Evolutionary conservation across 2,888 invertebrate genomes (phyloP).

Genomic region (Molanna angustata): DNA sequence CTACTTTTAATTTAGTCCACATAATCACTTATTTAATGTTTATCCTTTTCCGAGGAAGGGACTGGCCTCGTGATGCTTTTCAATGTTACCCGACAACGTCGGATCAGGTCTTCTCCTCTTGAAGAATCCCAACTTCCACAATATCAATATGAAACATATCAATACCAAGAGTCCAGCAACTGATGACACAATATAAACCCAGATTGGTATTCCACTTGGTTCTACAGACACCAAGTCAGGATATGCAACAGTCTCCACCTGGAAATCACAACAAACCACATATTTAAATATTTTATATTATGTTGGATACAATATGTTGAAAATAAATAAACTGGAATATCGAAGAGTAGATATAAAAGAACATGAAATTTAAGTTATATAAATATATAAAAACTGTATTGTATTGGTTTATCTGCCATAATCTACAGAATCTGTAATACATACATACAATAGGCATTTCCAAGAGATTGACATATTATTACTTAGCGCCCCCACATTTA

Average conservation of each 20-base stretch:
- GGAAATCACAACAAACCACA: constrained; percentile 33
- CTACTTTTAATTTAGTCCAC: too few relatives aligned
- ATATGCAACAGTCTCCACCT: constrained; percentile 83
- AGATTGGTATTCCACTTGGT: constrained; percentile 73
- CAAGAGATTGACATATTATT: too few relatives aligned
- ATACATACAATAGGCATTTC: too few relatives aligned
- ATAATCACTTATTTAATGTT: too few relatives aligned
- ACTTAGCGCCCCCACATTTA: too few relatives aligned
- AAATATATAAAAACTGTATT: too few relatives aligned
- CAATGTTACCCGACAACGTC: constrained; percentile 75
- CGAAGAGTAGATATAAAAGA: too few relatives aligned
- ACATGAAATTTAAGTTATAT: too few relatives aligned
- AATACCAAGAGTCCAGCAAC: constrained; percentile 81
- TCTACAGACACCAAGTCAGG: constrained; percentile 77
- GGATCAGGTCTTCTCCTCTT: constrained; percentile 82
- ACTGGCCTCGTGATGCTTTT: constrained; percentile 71
- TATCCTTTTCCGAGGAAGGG: constrained; percentile 48
- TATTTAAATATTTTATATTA: too few relatives aligned
- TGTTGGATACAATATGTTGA: neutral
- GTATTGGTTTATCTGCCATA: too few relatives aligned
- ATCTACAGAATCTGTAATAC: too few relatives aligned
- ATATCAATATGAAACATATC: constrained; percentile 70
- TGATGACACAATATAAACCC: constrained; percentile 84
- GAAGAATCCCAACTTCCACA: constrained; percentile 91
- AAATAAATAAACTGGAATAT: neutral